Conservation (phyloP, 2,113 vertebrate species). For the Fregetta grallaria region DNA sequence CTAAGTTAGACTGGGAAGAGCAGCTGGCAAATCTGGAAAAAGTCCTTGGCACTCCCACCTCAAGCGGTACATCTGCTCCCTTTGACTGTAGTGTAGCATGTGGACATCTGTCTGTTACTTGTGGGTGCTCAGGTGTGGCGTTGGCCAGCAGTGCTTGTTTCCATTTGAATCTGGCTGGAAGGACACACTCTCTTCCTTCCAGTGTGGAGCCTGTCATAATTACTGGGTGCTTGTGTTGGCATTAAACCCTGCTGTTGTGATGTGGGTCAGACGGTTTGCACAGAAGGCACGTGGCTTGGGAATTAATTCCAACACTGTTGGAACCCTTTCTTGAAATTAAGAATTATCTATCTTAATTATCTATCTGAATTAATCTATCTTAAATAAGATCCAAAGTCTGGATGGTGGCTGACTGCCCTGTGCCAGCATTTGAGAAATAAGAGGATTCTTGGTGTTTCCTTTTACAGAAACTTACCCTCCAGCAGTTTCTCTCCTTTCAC, state of each 20-base stretch:
- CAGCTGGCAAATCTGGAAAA: neutral
- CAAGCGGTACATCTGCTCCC: neutral
- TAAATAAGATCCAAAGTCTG: neutral
- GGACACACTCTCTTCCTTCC: neutral
- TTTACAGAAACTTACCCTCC: neutral
- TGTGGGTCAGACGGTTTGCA: neutral
- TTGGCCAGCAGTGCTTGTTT: neutral
- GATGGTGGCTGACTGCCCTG: neutral
- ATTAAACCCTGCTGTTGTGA: neutral
- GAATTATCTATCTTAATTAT: neutral
- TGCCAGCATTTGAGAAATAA: neutral
- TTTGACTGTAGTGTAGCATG: neutral
- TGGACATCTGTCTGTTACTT: neutral
- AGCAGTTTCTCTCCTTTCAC: neutral
- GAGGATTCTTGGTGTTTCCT: neutral
- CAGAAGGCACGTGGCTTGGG: neutral
- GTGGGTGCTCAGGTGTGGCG: fast-evolving
- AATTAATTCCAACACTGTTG: neutral
- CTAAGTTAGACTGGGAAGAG: neutral
- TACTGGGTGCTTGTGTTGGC: neutral
- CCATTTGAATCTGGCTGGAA: neutral
- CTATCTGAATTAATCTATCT: neutral
- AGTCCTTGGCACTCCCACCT: neutral
- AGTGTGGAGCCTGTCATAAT: fast-evolving
- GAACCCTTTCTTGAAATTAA: neutral